Percentiles rank a stretch among this genome's conserved stretches.
phyloP scores from a whole-genome alignment of 2,888 invertebrate species.

The Macropis europaea region DNA sequence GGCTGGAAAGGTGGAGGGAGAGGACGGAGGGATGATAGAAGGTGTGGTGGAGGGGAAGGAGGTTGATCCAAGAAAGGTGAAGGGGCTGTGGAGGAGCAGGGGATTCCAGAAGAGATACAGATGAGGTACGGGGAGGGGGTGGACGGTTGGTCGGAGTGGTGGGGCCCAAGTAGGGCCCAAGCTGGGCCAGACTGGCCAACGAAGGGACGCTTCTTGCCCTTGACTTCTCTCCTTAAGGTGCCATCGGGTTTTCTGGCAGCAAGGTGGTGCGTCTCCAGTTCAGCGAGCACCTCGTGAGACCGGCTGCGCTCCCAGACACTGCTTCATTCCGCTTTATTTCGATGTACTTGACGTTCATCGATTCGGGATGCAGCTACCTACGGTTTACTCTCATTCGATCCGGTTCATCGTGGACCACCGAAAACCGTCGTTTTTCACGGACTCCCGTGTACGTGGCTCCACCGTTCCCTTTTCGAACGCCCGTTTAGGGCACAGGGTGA shows the following conservation, averaged over 20 bases:
- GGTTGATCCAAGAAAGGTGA: constrained; percentile 32
- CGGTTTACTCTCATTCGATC: neutral
- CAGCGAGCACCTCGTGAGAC: constrained; percentile 43
- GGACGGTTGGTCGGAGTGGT: constrained; percentile 4
- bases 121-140: constrained; percentile 26
- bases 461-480: neutral
- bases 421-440: constrained; percentile 33
- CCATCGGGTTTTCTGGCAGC: constrained; percentile 66
- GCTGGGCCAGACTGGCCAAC: constrained; percentile 44
- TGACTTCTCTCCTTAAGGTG: constrained; percentile 66
- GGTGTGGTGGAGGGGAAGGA: constrained; percentile 22
- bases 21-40: constrained; percentile 48
- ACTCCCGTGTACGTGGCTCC: neutral
- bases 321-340: constrained; percentile 24
- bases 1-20: constrained; percentile 35
- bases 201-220: constrained; percentile 68
- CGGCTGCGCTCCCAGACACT: constrained; percentile 33
- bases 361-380: constrained; percentile 6
- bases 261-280: constrained; percentile 44
- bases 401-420: neutral
- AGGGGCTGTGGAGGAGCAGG: constrained; percentile 45
- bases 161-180: constrained; percentile 52
- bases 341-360: constrained; percentile 30
- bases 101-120: constrained; percentile 20
- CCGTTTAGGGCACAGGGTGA: neutral